Evolutionary conservation across 2,888 invertebrate species (phyloP).

Genomic region (Dicyrtoma fusca): DNA sequence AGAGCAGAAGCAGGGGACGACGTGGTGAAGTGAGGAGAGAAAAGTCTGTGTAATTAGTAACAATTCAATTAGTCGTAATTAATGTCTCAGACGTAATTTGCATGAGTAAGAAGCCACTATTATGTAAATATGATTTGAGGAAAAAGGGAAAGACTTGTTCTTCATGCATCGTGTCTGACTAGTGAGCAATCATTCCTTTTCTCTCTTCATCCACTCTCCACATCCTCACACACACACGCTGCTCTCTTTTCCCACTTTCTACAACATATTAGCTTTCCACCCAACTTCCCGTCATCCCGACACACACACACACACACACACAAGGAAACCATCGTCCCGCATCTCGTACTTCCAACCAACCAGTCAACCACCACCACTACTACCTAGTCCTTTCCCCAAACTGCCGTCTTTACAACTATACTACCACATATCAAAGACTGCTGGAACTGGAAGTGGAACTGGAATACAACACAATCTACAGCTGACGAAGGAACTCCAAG

Average conservation of each 20-base stretch:
- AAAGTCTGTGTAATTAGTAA: conserved; percentile 57
- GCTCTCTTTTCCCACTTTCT: too few relatives aligned
- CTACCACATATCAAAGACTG: too few relatives aligned
- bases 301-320: too few relatives aligned
- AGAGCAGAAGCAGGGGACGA: conserved; percentile 14
- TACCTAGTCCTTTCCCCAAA: too few relatives aligned
- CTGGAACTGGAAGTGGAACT: too few relatives aligned
- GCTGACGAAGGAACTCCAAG: too few relatives aligned
- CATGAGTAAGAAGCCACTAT: conserved; percentile 54
- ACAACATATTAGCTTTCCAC: background rate
- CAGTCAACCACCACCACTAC: too few relatives aligned
- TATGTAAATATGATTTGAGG: conserved; percentile 54
- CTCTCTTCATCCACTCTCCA: conserved; percentile 3
- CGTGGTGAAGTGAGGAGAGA: conserved; percentile 47
- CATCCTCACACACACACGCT: background rate
- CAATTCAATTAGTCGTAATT: conserved; percentile 57
- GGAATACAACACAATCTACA: too few relatives aligned
- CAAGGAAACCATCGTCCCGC: too few relatives aligned
- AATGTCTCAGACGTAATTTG: conserved; percentile 57
- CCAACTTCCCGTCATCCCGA: background rate
- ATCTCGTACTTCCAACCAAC: too few relatives aligned
- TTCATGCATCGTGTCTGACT: conserved; percentile 16
- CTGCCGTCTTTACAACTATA: too few relatives aligned
- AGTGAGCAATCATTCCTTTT: conserved; percentile 37
- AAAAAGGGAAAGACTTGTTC: conserved; percentile 33